Evolutionary conservation across 2,113 vertebrate species (phyloP).

Genomic region (Clupea harengus): DNA sequence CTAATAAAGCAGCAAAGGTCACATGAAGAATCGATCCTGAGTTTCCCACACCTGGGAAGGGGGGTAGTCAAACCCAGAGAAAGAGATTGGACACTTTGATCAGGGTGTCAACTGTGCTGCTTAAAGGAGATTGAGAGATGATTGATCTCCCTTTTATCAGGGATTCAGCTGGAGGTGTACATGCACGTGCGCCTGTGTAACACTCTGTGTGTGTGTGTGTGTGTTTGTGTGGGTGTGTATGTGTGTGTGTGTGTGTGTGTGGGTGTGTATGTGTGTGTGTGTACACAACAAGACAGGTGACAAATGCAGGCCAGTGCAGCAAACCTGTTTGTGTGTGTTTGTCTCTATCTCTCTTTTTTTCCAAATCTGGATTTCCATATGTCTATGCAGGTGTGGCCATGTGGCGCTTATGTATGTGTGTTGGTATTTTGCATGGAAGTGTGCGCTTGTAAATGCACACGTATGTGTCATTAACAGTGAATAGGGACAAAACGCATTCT

Average conservation of each 20-base stretch:
- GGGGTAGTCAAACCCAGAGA: conserved; percentile 52
- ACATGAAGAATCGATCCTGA: too few species aligned
- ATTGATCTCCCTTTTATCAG: conserved; percentile 36
- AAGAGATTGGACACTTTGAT: conserved; percentile 55
- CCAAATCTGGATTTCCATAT: too few species aligned
- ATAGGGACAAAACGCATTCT: too few species aligned
- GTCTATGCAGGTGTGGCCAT: too few species aligned
- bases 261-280: conserved; percentile 18
- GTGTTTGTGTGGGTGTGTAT: not conserved
- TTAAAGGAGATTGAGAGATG: conserved; percentile 33
- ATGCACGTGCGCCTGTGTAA: conserved; percentile 1
- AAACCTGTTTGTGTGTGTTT: too few species aligned
- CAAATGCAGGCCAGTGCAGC: too few species aligned
- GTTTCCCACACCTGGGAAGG: not conserved
- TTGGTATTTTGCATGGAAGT: too few species aligned
- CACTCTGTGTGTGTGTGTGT: conserved; percentile 11
- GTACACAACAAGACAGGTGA: not conserved
- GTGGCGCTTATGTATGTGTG: too few species aligned
- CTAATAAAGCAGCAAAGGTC: too few species aligned
- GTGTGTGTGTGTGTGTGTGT: conserved; percentile 13
- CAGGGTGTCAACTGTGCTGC: conserved; percentile 41
- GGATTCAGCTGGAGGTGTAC: not conserved
- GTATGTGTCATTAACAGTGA: too few species aligned
- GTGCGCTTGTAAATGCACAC: too few species aligned
- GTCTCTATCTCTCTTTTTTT: too few species aligned